phyloP scores from a whole-genome alignment of 2,113 vertebrate genomes.

The Jaculus jaculus region DNA sequence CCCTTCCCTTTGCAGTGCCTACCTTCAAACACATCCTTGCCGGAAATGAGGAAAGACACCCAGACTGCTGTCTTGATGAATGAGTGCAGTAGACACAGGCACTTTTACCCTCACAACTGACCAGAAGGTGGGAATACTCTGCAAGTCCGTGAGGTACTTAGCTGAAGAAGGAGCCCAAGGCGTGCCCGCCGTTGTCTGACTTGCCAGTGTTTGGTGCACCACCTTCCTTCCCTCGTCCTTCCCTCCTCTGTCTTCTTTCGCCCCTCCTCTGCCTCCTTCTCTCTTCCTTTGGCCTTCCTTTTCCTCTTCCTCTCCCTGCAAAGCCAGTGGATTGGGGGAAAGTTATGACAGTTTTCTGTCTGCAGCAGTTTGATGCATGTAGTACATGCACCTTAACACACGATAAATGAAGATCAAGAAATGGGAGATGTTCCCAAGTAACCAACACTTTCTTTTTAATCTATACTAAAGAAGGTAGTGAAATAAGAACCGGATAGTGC shows the following conservation, averaged over 20 bases:
- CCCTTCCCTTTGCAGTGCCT: neutral
- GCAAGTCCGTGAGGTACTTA: neutral
- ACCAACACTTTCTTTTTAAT: neutral
- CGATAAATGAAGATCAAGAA: neutral
- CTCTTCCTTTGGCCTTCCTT: too few species aligned
- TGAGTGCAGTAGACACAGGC: too few species aligned
- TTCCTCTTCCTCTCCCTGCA: rapidly evolving
- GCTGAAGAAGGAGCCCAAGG: neutral
- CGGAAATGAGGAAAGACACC: neutral
- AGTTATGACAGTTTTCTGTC: neutral
- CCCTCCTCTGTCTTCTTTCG: too few species aligned
- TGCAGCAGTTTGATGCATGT: neutral
- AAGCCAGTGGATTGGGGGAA: neutral
- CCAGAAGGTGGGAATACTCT: too few species aligned
- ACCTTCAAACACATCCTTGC: too few species aligned
- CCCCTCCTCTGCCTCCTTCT: too few species aligned
- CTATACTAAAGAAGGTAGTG: neutral
- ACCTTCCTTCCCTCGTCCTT: too few species aligned
- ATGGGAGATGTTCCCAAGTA: neutral
- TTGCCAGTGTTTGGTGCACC: neutral
- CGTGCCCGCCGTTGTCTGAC: rapidly evolving
- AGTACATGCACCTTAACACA: neutral
- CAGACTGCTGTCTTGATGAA: neutral
- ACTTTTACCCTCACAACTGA: neutral
- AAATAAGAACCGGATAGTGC: neutral